Evolutionary conservation across 2,888 invertebrate genomes (phyloP).

Genomic region (Hymenopus coronatus): DNA sequence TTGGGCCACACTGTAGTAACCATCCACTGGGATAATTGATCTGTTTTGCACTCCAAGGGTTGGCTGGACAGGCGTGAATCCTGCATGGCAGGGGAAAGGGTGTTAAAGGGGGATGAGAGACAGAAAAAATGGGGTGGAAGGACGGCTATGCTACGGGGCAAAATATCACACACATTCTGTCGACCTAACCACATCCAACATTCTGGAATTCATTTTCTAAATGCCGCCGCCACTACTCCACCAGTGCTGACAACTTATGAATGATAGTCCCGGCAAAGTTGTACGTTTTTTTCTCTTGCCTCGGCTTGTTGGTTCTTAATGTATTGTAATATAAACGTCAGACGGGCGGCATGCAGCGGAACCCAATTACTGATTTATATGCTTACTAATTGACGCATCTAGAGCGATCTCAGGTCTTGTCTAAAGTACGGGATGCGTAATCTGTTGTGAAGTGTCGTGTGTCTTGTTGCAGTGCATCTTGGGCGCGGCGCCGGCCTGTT

Average conservation of each 20-base stretch:
- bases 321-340: background rate
- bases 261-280: background rate
- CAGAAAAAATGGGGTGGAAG: background rate
- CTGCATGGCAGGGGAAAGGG: background rate
- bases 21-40: conserved; percentile 25
- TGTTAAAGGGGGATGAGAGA: background rate
- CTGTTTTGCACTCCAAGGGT: conserved; percentile 17
- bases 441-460: background rate
- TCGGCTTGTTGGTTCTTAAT: background rate
- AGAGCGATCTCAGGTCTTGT: background rate
- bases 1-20: background rate
- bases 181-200: background rate
- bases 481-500: too few species aligned
- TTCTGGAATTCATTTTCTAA: background rate
- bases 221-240: background rate
- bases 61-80: conserved; percentile 23
- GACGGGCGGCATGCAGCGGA: background rate
- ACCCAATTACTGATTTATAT: background rate
- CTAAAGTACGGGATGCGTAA: background rate
- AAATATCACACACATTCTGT: background rate
- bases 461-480: background rate
- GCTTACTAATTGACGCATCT: background rate
- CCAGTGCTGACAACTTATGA: background rate
- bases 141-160: background rate
- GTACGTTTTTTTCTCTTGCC: background rate